phyloP scores from a whole-genome alignment of 2,888 invertebrate genomes.

The Eristalis tenax region DNA sequence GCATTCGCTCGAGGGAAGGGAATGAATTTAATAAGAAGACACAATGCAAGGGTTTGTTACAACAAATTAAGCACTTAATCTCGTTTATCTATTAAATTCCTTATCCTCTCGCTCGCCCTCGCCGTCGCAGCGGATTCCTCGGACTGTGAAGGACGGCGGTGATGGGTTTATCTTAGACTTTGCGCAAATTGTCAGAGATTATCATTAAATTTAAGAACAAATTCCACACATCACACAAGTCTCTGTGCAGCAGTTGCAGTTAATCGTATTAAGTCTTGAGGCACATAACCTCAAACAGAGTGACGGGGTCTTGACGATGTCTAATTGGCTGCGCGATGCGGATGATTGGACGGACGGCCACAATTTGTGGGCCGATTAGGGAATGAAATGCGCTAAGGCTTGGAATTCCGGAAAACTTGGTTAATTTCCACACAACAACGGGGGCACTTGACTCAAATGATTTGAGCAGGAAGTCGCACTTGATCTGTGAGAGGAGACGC shows the following conservation, averaged over 20 bases:
- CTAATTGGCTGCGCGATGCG: too few species aligned
- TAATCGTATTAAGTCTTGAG: background rate
- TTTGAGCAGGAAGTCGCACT: too few species aligned
- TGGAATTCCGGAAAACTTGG: too few species aligned
- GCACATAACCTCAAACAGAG: background rate
- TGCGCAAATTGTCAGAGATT: conserved; percentile 46
- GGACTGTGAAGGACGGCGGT: background rate
- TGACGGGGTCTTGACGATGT: too few species aligned
- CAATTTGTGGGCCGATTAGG: too few species aligned
- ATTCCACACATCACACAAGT: background rate
- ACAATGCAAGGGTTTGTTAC: conserved; percentile 63
- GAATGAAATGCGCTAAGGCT: too few species aligned
- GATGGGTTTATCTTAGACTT: conserved; percentile 34
- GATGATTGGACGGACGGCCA: too few species aligned
- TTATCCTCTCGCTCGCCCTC: background rate
- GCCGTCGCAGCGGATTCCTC: background rate
- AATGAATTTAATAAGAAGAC: conserved; percentile 59
- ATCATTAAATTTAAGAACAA: conserved; percentile 26
- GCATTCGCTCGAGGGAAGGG: background rate
- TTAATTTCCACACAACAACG: too few species aligned
- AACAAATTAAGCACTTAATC: conserved; percentile 66
- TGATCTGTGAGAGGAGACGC: too few species aligned
- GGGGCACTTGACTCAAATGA: too few species aligned
- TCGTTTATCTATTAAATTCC: conserved; percentile 49
- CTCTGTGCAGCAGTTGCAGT: background rate